Evolutionary conservation across 2,113 vertebrate genomes (phyloP).

Genomic region (Neolamprologus kungweensis): DNA sequence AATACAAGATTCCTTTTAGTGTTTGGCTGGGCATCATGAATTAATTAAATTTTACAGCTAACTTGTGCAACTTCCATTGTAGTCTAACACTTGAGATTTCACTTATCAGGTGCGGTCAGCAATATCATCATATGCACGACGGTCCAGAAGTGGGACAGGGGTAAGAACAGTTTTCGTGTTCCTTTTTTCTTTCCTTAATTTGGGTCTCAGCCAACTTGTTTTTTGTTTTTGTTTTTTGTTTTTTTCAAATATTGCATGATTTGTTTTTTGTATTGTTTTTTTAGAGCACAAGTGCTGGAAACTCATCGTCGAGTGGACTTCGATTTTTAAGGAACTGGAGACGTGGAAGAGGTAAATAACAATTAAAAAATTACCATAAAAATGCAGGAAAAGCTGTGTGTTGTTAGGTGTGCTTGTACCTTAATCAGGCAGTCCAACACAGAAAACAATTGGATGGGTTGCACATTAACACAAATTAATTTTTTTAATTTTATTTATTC

Average conservation of each 20-base stretch:
- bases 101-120: conserved; percentile 29
- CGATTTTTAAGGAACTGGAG: neutral
- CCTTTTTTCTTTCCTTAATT: neutral
- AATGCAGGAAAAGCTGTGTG: neutral
- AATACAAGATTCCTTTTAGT: neutral
- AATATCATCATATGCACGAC: neutral
- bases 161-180: neutral
- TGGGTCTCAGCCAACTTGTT: neutral
- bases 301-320: neutral
- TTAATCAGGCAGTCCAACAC: neutral
- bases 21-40: neutral
- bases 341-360: neutral
- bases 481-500: neutral
- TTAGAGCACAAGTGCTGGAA: conserved; percentile 31
- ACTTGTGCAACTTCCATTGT: neutral
- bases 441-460: neutral
- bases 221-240: neutral
- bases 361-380: neutral
- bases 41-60: neutral
- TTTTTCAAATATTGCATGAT: neutral
- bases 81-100: neutral
- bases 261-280: neutral
- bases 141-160: neutral
- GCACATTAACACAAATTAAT: neutral
- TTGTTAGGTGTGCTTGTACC: neutral